Evolutionary conservation across 2,113 vertebrate species (phyloP).

Genomic region (Vireo altiloquus): DNA sequence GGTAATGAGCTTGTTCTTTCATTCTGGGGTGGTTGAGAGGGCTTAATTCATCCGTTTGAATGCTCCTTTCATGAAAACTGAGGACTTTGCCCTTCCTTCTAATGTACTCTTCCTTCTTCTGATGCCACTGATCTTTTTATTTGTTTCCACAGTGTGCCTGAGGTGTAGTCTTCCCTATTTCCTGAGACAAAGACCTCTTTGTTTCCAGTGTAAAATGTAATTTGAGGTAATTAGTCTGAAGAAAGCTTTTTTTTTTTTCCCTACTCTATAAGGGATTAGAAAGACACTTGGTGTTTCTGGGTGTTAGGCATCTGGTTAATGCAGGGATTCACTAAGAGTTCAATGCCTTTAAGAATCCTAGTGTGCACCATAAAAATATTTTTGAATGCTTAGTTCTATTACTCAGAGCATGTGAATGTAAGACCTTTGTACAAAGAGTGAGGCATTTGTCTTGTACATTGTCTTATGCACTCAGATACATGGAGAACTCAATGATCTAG

Average conservation of each 20-base stretch:
- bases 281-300: neutral
- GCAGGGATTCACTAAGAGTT: neutral
- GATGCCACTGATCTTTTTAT: neutral
- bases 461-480: neutral
- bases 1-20: neutral
- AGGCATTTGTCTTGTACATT: accelerated
- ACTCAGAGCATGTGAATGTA: neutral
- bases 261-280: neutral
- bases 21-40: neutral
- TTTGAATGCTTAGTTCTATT: neutral
- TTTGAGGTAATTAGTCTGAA: neutral
- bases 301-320: neutral
- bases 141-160: neutral
- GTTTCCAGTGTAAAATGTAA: neutral
- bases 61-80: neutral
- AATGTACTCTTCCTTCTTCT: neutral
- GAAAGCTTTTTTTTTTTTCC: neutral
- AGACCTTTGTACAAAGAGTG: neutral
- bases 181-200: neutral
- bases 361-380: neutral
- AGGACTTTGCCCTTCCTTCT: neutral
- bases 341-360: neutral
- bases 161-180: neutral
- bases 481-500: neutral
- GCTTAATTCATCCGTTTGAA: neutral